Evolutionary conservation across 1,140 invertebrate genomes (phyloP), one percentile per base, ranked within the genome.

Genomic region (Drosophila murphyi): DNA sequence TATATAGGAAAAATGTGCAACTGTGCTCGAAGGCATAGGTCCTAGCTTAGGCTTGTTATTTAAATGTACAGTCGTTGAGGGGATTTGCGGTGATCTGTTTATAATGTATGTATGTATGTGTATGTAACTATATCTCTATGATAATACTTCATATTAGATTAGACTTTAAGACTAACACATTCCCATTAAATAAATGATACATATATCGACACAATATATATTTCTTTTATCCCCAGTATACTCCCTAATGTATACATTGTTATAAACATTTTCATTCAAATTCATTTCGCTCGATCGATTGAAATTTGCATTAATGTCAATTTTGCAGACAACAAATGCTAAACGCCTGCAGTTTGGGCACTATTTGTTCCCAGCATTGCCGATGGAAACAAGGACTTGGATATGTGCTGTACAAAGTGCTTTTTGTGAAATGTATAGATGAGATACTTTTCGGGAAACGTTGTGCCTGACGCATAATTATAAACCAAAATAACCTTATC

Each of bases 381-480:
- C 41, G 3, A 5, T 2, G 80, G 41, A 31, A 85, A 88, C 10
- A 88, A 35, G 4, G 39, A 37, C 3, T 29, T 29, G 7, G 64
- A 52, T 45, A 91, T 35, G 37, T 92, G 83, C 1, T 67, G 2
- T 2, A 78, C 29, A 57, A 89, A 92, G 29, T 76, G n/a, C 0
- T 5, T 0, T 0, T 59, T 72, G 12, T 89, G 65, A 56, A 82
- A 77, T 41, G 77, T 89, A 35, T 82, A 92, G 4, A 82, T 43
- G 1, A 86, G 31, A 68, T 92, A 92, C 51, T 86, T 92, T n/a
- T 91, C 83, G 1, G 87, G 87, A 3, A 89, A 86, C 5, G 72
- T 65, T 0, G 72, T 77, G 8, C 62, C 69, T 20, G 74, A 20
- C 5, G 73, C 52, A n/a, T 43, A 51, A 12, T 73, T 78, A 51